Base-by-base conservation (phyloP, 2,797 vertebrate genomes). In the Lemur catta region DNA sequence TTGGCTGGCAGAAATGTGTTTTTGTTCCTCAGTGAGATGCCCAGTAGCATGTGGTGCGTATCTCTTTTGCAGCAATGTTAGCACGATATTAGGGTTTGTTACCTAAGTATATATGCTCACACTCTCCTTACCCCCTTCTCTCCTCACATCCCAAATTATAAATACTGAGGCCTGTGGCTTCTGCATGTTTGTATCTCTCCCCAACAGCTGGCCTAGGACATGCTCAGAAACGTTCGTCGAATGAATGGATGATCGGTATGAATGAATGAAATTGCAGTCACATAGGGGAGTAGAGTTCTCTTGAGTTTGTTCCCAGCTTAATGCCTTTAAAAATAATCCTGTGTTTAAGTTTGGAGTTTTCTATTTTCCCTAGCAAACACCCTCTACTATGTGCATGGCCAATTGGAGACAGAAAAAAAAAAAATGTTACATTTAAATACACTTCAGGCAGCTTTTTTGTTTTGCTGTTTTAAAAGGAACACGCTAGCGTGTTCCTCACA, bases 351-450 rank as follows among this genome's bases (percentile, higher is more conserved):
- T 82, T 91, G 50, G 69, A 33, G 33, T 95, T 95, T 46, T 88
- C 50, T 75, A 15, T 78, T 97, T 93, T 61, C 46, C 52, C 22
- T 30, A 72, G 75, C 13, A 75, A 76, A 84, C 33, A 80, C 35
- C 28, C 18, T 85, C 63, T 86, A 74, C 74, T 80, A 52, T 63
- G 26, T 75, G 41, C 48, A 84, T 46, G 65, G 61, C 33, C 93
- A 87, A 24, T 91, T 80, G 61, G 57, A 93, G 52, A 59, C 24
- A 76, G 57, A 11, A 67, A n/a, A 65, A 63, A 67, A 79, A 61
- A 52, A 69, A 11, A 33, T 33, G 52, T 86, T 92, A 38, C 15
- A 71, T 91, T 87, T 96, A 93, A 94, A 61, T 96, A 69, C 7
- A 74, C 46, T 92, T 65, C 28, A 52, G 50, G 76, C 20, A 69